phyloP scores from a whole-genome alignment of 2,797 vertebrate genomes.

The Lerista edwardsae region DNA sequence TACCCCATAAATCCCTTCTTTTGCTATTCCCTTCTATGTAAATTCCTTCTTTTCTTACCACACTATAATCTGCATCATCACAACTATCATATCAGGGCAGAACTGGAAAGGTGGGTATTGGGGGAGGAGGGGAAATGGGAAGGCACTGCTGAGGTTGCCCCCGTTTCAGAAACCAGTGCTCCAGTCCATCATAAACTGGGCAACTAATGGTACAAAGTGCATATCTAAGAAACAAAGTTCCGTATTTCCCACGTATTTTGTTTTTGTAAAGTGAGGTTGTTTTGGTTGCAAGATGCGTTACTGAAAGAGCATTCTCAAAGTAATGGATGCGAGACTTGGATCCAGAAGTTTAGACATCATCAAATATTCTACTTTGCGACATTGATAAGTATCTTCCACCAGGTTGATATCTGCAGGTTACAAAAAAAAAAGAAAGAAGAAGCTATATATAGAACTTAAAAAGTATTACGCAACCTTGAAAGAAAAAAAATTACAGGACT shows the following conservation, averaged over 20 bases:
- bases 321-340: slow-evolving; percentile 37
- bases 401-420: slow-evolving; percentile 81
- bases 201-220: slow-evolving; percentile 46
- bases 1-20: neutral
- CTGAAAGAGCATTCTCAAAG: slow-evolving; percentile 45
- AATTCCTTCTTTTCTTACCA: neutral
- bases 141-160: slow-evolving; percentile 16
- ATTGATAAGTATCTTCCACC: slow-evolving; percentile 96
- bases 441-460: slow-evolving; percentile 38
- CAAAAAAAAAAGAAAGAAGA: too few relatives aligned
- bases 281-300: slow-evolving; percentile 43
- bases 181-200: slow-evolving; percentile 31
- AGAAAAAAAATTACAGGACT: slow-evolving; percentile 10
- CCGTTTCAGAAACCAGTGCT: slow-evolving; percentile 24
- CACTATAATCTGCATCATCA: neutral
- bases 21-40: neutral
- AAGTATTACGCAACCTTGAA: neutral
- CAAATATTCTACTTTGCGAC: slow-evolving; percentile 93
- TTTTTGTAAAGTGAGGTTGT: slow-evolving; percentile 47
- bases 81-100: neutral
- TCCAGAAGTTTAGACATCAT: slow-evolving; percentile 85
- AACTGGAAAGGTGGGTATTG: neutral
- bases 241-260: slow-evolving; percentile 53
- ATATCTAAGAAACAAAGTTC: slow-evolving; percentile 48
- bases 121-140: neutral